Percentiles rank a stretch among this genome's conserved stretches.
These are phyloP conservation scores for Myanophis thanlyinensis DNA, from an alignment of 2,113 vertebrate species.

Conservation along the genomic window DNA sequence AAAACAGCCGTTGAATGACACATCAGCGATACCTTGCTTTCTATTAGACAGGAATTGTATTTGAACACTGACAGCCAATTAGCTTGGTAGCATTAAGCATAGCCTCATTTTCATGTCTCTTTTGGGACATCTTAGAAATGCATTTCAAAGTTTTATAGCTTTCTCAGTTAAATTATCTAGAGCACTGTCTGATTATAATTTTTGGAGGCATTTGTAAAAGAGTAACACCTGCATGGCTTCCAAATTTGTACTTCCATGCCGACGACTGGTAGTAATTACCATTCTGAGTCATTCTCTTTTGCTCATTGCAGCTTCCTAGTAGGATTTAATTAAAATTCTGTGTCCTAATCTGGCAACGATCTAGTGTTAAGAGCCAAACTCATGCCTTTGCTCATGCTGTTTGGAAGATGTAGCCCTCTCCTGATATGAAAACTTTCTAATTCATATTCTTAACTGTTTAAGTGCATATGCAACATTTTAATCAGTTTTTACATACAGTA, in stretches of 20 bases:
- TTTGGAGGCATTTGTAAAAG: constrained; percentile 58
- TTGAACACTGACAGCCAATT: constrained; percentile 45
- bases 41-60: constrained; percentile 37
- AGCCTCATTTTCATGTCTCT: constrained; percentile 41
- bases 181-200: constrained; percentile 60
- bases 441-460: constrained; percentile 23
- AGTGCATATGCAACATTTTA: constrained; percentile 21
- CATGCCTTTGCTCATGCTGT: constrained; percentile 20
- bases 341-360: constrained; percentile 31
- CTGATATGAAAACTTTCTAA: not conserved
- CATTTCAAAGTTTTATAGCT: constrained; percentile 47
- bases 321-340: constrained; percentile 61
- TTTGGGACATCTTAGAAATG: constrained; percentile 42
- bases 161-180: constrained; percentile 41
- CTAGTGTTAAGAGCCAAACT: constrained; percentile 35
- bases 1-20: constrained; percentile 21
- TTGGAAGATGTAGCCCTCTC: constrained; percentile 20
- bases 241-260: constrained; percentile 62
- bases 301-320: constrained; percentile 56
- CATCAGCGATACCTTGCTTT: constrained; percentile 32
- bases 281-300: constrained; percentile 64
- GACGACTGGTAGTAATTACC: constrained; percentile 66
- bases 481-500: not conserved
- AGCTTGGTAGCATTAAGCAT: constrained; percentile 43
- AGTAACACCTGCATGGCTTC: constrained; percentile 66